Percentiles rank a stretch among this genome's conserved stretches.
Conservation (phyloP, 2,888 invertebrate species). For the Ennomos fuscantarius region DNA sequence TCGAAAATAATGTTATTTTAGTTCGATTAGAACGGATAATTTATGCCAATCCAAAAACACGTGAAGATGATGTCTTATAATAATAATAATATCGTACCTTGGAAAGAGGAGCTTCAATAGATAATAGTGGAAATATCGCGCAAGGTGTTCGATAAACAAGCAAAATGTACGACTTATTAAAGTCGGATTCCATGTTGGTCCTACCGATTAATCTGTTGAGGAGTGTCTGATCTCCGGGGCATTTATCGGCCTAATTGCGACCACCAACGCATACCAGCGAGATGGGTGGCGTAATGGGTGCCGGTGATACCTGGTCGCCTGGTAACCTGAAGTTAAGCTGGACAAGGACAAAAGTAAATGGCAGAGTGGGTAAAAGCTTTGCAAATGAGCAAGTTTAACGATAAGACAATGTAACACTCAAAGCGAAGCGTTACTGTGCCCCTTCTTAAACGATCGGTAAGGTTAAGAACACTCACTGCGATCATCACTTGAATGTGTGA, state of each 20-base stretch:
- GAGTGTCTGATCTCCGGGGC: constrained; percentile 73
- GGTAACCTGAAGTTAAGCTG: constrained; percentile 39
- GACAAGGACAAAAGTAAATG: too few species aligned
- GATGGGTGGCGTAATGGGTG: constrained; percentile 72
- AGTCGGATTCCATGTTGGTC: constrained; percentile 61
- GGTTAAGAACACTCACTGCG: too few species aligned
- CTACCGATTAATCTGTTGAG: constrained; percentile 77
- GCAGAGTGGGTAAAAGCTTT: too few species aligned
- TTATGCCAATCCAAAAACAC: neutral
- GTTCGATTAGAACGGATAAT: too few species aligned
- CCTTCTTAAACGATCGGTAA: too few species aligned
- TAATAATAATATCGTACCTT: constrained; percentile 41
- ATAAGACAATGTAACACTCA: too few species aligned
- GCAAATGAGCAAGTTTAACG: too few species aligned
- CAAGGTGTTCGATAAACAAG: constrained; percentile 71
- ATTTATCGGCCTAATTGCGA: constrained; percentile 82
- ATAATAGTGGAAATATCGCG: constrained; percentile 61
- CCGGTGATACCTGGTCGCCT: constrained; percentile 50
- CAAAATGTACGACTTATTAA: constrained; percentile 70
- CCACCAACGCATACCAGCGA: constrained; percentile 68
- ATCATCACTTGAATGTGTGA: too few species aligned
- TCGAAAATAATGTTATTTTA: too few species aligned
- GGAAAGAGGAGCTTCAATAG: constrained; percentile 28
- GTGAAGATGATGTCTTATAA: constrained; percentile 5
- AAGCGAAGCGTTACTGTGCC: too few species aligned